These are phyloP conservation scores for Sphinx pinastri DNA, from an alignment of 2,888 invertebrate genomes.

Conservation along the genomic window DNA sequence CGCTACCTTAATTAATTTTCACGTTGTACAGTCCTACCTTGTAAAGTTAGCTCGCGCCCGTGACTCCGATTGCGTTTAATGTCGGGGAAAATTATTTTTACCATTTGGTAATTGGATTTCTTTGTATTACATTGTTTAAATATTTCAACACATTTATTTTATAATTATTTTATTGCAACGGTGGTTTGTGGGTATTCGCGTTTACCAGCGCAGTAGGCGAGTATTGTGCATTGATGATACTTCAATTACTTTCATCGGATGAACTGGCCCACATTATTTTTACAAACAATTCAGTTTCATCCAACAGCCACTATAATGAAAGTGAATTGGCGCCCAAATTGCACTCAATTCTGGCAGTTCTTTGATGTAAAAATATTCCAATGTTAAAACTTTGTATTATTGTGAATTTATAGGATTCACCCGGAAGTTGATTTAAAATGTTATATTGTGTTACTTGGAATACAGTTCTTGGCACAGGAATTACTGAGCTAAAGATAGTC, in stretches of 20 bases:
- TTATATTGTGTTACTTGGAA: slow-evolving; percentile 2
- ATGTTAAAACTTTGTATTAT: neutral
- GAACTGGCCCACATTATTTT: too few species aligned
- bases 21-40: slow-evolving; percentile 30
- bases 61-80: slow-evolving; percentile 24
- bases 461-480: slow-evolving; percentile 8
- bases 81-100: slow-evolving; percentile 34
- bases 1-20: slow-evolving; percentile 49
- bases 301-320: too few species aligned
- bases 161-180: too few species aligned
- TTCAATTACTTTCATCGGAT: too few species aligned
- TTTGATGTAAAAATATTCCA: neutral
- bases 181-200: too few species aligned
- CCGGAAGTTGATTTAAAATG: slow-evolving; percentile 9
- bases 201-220: too few species aligned
- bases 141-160: neutral
- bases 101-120: slow-evolving; percentile 31
- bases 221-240: too few species aligned
- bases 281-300: too few species aligned
- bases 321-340: too few species aligned
- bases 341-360: neutral
- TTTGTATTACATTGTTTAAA: slow-evolving; percentile 1
- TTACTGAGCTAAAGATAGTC: neutral
- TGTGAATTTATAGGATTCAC: neutral
- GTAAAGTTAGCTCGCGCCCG: slow-evolving; percentile 25